Evolutionary conservation across 2,888 invertebrate species (phyloP), one percentile per base, ranked within the genome.

Genomic region (Graphium colonna): DNA sequence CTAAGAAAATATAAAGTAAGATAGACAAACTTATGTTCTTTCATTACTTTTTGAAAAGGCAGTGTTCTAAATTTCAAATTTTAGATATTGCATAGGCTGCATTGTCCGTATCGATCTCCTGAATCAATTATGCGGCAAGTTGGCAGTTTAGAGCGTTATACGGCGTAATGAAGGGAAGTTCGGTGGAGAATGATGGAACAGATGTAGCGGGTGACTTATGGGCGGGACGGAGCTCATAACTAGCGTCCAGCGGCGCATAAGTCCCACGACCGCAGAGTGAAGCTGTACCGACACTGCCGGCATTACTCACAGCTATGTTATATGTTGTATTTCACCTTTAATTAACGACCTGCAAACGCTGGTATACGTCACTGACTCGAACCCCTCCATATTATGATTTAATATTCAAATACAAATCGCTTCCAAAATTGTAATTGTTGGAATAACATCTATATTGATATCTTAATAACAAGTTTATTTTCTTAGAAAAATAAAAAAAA

Each of bases 221-320:
- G 67, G 62, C 69, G 72, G 71, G 62, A 62, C 66, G 62, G 62
- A 67, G 76, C 76, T 82, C 82, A 86, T 85, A 86, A 84, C 83
- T 86, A 85, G 61, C 68, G 76, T 69, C 76, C 74, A 71, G 73
- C 72, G 70, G 77, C 71, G 75, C 82, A 85, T 86, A 83, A 85
- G 82, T 84, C 81, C 74, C 71, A 72, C 69, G 70, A 80, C 84
- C 84, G 77, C 84, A 83, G 65, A 65, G 68, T 71, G 71, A 67
- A 69, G 68, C 68, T 72, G 74, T 69, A 61, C 68, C 59, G 59
- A 59, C 61, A 56, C 68, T 68, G 67, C 67, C 67, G 73, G 72
- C 77, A 78, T 78, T 77, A 79, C 72, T 81, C 74, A 77, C 68
- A 58, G 67, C 63, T 65, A 65, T 73, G 71, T 76, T 63, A 65